These are phyloP conservation scores for Psococerastis gibbosa DNA, from an alignment of 2,888 invertebrate genomes.

Conservation along the genomic window DNA sequence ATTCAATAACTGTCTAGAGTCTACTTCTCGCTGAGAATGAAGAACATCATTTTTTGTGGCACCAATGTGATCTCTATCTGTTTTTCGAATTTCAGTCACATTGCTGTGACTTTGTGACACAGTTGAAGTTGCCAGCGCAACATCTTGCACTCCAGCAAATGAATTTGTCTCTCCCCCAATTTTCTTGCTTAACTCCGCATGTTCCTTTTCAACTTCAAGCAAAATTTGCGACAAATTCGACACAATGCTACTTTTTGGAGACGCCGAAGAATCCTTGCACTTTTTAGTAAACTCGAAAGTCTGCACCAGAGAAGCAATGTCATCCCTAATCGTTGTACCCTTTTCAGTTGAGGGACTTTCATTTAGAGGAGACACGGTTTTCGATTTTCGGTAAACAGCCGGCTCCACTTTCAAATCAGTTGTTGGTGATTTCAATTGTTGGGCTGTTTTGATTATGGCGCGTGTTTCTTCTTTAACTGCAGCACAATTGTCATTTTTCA, in stretches of 20 bases:
- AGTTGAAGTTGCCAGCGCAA: background rate
- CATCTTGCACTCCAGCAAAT: background rate
- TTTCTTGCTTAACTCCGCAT: background rate
- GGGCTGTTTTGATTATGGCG: background rate
- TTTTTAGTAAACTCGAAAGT: background rate
- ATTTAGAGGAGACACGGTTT: background rate
- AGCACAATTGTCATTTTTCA: too few relatives aligned
- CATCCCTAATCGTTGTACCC: background rate
- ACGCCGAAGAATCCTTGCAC: too few relatives aligned
- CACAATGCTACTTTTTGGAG: too few relatives aligned
- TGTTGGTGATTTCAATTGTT: background rate
- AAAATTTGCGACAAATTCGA: background rate
- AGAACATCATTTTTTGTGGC: background rate
- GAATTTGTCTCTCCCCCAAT: background rate
- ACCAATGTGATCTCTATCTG: background rate
- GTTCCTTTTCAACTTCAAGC: background rate
- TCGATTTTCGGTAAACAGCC: background rate
- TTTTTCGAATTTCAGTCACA: background rate
- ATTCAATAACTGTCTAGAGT: too few relatives aligned
- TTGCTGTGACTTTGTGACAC: background rate
- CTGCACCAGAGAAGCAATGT: background rate
- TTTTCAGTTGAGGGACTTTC: background rate
- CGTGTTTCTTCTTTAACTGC: background rate
- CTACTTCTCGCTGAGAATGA: too few relatives aligned
- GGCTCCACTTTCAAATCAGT: background rate